Conservation (phyloP, 2,797 vertebrate species). For the Naso thynnoides region DNA sequence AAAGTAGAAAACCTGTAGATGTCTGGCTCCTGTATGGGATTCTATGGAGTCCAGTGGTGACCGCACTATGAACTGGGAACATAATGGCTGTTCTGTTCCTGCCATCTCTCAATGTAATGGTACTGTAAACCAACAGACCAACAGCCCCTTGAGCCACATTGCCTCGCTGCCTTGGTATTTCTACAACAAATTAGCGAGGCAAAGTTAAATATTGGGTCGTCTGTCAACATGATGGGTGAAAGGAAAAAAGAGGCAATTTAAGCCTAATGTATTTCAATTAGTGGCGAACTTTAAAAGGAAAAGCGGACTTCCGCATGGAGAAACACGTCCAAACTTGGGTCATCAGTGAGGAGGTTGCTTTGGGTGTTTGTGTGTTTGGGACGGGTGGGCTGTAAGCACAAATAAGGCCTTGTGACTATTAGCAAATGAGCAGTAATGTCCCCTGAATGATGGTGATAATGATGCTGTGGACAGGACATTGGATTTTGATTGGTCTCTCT, state of each 20-base stretch:
- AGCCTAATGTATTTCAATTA: slow-evolving; percentile 93
- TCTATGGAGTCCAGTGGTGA: slow-evolving; percentile 55
- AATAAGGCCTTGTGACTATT: slow-evolving; percentile 89
- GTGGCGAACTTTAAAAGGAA: slow-evolving; percentile 80
- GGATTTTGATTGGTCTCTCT: slow-evolving; percentile 84
- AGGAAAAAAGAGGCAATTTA: slow-evolving; percentile 90
- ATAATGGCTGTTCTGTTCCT: slow-evolving; percentile 81
- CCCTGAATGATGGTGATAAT: slow-evolving; percentile 81
- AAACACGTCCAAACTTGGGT: slow-evolving; percentile 60
- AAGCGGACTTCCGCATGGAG: slow-evolving; percentile 68
- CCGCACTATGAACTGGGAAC: slow-evolving; percentile 74
- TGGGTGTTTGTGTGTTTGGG: slow-evolving; percentile 42
- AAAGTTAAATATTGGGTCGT: slow-evolving; percentile 82
- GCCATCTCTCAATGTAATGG: slow-evolving; percentile 78
- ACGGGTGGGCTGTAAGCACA: slow-evolving; percentile 60
- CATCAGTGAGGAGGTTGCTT: slow-evolving; percentile 43
- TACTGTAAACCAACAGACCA: slow-evolving; percentile 77
- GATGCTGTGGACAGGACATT: slow-evolving; percentile 82
- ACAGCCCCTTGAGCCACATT: slow-evolving; percentile 72
- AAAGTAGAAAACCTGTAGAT: slow-evolving; percentile 8
- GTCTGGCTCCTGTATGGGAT: slow-evolving; percentile 15
- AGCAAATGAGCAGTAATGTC: slow-evolving; percentile 89
- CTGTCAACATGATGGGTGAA: slow-evolving; percentile 92
- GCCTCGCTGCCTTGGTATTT: slow-evolving; percentile 70
- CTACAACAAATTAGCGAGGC: slow-evolving; percentile 78